Conservation (phyloP, 2,888 invertebrate genomes). For the Andrena fulva region DNA sequence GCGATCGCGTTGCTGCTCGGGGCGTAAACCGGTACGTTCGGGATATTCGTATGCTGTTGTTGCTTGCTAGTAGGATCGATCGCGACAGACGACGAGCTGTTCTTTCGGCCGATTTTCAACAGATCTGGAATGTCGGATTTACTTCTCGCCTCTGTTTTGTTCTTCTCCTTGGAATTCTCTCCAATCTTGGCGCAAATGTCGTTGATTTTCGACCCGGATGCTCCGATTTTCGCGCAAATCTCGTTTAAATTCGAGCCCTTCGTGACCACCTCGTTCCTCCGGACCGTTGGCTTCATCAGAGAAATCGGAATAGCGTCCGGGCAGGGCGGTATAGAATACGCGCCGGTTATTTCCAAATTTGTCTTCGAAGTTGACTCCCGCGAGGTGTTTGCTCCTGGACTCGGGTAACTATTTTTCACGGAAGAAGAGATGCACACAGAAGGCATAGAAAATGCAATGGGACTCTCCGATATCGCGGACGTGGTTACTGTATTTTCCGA, state of each 20-base stretch:
- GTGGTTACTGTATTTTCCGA: conserved; percentile 34
- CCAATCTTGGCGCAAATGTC: conserved; percentile 83
- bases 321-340: conserved; percentile 80
- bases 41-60: conserved; percentile 76
- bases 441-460: conserved; percentile 33
- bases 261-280: conserved; percentile 79
- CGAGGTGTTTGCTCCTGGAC: conserved; percentile 28
- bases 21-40: conserved; percentile 80
- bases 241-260: conserved; percentile 81
- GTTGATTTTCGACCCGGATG: conserved; percentile 81
- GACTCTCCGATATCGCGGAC: conserved; percentile 18
- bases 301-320: conserved; percentile 83
- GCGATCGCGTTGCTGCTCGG: conserved; percentile 73
- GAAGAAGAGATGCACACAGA: conserved; percentile 59
- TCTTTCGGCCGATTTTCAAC: conserved; percentile 80
- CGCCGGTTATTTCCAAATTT: conserved; percentile 46
- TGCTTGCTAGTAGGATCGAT: conserved; percentile 38
- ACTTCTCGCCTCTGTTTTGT: conserved; percentile 76
- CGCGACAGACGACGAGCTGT: conserved; percentile 56
- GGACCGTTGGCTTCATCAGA: conserved; percentile 78
- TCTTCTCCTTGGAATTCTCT: conserved; percentile 82
- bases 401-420: conserved; percentile 67
- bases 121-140: conserved; percentile 82
- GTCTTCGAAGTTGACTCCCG: conserved; percentile 33
- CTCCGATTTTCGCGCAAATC: conserved; percentile 80